Percentiles rank a stretch among this genome's conserved stretches.
Evolutionary conservation across 2,113 vertebrate genomes (phyloP).

Genomic region (Trogon surrucura): DNA sequence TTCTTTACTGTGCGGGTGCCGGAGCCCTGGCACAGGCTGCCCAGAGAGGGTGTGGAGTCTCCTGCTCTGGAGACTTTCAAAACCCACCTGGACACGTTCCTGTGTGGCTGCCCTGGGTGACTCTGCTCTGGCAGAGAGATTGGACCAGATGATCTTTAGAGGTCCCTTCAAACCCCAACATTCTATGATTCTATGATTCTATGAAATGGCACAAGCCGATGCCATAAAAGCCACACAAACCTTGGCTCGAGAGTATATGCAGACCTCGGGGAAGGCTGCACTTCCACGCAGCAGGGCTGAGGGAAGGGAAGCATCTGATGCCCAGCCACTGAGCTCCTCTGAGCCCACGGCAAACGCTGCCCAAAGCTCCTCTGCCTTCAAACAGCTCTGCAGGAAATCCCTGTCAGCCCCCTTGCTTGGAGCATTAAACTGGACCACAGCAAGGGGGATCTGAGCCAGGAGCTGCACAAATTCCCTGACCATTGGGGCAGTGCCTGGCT

Average conservation of each 20-base stretch:
- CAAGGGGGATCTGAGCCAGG: background rate
- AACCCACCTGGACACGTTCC: no score
- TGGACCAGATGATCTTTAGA: no score
- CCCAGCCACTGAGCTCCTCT: background rate
- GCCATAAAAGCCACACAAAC: background rate
- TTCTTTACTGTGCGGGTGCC: no score
- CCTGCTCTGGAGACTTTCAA: no score
- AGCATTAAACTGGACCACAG: background rate
- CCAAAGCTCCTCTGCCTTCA: background rate
- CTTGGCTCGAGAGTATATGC: rapidly evolving
- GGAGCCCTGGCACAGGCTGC: no score
- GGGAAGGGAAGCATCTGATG: background rate
- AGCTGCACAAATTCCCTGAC: background rate
- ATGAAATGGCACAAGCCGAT: background rate
- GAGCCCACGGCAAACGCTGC: background rate
- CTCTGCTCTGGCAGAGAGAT: no score
- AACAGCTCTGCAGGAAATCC: background rate
- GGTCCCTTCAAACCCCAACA: no score
- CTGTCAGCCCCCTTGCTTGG: background rate
- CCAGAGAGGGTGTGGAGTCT: no score
- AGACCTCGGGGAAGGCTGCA: background rate
- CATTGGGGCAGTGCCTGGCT: background rate
- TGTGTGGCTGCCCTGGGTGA: no score
- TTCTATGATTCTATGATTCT: no score
- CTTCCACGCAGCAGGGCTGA: background rate